phyloP scores from a whole-genome alignment of 2,888 invertebrate species.

The Plebejus anna region DNA sequence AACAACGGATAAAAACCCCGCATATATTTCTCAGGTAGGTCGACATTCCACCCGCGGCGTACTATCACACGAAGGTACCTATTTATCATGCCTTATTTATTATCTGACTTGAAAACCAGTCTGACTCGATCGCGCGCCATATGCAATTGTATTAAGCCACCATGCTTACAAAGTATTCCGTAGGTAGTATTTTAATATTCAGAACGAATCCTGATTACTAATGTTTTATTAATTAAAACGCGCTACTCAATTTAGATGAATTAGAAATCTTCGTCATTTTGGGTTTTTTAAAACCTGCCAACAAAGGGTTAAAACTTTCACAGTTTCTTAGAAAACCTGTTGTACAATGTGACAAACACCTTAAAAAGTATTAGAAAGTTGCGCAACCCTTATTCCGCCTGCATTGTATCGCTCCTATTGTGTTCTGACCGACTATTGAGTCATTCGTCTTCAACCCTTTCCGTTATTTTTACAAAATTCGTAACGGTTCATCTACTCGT shows the following conservation, averaged over 20 bases:
- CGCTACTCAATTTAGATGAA: not conserved
- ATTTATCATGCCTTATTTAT: constrained; percentile 79
- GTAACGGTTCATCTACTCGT: constrained; percentile 8
- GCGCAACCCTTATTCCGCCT: constrained; percentile 73
- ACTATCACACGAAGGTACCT: constrained; percentile 76
- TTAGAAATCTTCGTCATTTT: constrained; percentile 2
- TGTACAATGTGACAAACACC: constrained; percentile 54
- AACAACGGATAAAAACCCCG: constrained; percentile 19
- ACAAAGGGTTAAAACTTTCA: constrained; percentile 67
- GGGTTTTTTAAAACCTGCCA: constrained; percentile 22
- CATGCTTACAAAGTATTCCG: constrained; percentile 7
- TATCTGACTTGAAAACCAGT: constrained; percentile 73
- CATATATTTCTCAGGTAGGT: constrained; percentile 25
- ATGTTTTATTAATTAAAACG: not conserved
- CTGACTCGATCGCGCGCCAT: constrained; percentile 42
- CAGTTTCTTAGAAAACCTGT: constrained; percentile 63
- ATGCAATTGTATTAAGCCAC: constrained; percentile 18
- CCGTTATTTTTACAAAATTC: constrained; percentile 62
- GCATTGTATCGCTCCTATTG: constrained; percentile 59
- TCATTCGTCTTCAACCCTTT: constrained; percentile 70
- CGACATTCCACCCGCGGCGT: constrained; percentile 50
- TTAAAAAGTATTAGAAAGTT: constrained; percentile 78
- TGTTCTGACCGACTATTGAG: constrained; percentile 59
- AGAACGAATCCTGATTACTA: not conserved
- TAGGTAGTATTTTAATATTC: not conserved